Evolutionary conservation across 2,797 vertebrate genomes (phyloP).

Genomic region (Staurois parvus): DNA sequence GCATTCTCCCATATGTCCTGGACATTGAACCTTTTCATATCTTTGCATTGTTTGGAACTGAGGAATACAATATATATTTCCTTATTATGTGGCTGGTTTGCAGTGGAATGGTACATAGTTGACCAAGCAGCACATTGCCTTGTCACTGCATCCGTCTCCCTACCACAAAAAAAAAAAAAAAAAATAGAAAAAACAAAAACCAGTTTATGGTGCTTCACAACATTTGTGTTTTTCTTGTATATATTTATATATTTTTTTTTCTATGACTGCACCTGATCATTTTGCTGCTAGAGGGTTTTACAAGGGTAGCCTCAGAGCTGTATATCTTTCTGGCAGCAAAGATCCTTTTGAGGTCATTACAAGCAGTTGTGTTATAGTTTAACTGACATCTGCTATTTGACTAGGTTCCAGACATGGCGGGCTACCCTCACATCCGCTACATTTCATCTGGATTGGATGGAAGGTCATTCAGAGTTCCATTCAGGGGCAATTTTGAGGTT

Average conservation of each 20-base stretch:
- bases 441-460: conserved; percentile 99
- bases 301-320: background rate
- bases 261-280: background rate
- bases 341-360: conserved; percentile 35
- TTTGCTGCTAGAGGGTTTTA: conserved; percentile 18
- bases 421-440: conserved; percentile 99
- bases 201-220: conserved; percentile 3
- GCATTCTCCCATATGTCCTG: background rate
- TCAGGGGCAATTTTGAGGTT: conserved; percentile 96
- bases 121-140: background rate
- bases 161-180: background rate
- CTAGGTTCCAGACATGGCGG: conserved; percentile 86
- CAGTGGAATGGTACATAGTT: conserved; percentile 5
- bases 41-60: conserved; percentile 3
- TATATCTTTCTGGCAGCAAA: conserved; percentile 29
- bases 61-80: background rate
- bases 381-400: conserved; percentile 74
- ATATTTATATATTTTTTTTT: background rate
- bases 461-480: conserved; percentile 85
- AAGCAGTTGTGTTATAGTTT: conserved; percentile 73
- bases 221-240: background rate
- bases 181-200: background rate
- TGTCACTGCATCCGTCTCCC: background rate
- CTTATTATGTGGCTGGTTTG: background rate
- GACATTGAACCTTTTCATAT: background rate